Conservation (phyloP, 2,113 vertebrate genomes). For the Thalassarche chlororhynchos region DNA sequence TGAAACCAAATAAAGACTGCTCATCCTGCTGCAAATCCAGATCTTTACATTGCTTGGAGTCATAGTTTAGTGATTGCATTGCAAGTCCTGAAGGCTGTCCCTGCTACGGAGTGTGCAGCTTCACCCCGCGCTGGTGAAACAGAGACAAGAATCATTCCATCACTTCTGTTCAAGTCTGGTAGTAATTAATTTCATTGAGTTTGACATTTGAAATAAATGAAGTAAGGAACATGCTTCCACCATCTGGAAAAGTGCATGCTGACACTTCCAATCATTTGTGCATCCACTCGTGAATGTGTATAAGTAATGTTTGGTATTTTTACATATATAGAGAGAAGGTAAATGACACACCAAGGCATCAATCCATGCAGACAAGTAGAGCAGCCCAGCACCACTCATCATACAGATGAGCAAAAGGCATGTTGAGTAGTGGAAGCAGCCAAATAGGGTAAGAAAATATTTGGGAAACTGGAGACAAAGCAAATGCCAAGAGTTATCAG, state of each 20-base stretch:
- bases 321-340: background rate
- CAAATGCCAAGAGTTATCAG: background rate
- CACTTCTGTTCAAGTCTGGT: background rate
- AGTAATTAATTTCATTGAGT: background rate
- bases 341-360: background rate
- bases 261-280: background rate
- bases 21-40: background rate
- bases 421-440: background rate
- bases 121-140: background rate
- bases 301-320: background rate
- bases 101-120: background rate
- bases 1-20: background rate
- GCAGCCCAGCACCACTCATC: background rate
- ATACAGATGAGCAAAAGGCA: background rate
- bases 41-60: background rate
- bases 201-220: background rate
- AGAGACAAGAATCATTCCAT: background rate
- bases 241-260: background rate
- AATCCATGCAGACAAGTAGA: background rate
- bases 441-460: background rate
- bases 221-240: background rate
- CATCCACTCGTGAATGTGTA: background rate
- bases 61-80: background rate
- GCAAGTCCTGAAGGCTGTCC: background rate
- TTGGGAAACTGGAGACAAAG: background rate